Evolutionary conservation across 2,113 vertebrate species (phyloP), one percentile per base, ranked within the genome.

Genomic region (Dinomys branickii): DNA sequence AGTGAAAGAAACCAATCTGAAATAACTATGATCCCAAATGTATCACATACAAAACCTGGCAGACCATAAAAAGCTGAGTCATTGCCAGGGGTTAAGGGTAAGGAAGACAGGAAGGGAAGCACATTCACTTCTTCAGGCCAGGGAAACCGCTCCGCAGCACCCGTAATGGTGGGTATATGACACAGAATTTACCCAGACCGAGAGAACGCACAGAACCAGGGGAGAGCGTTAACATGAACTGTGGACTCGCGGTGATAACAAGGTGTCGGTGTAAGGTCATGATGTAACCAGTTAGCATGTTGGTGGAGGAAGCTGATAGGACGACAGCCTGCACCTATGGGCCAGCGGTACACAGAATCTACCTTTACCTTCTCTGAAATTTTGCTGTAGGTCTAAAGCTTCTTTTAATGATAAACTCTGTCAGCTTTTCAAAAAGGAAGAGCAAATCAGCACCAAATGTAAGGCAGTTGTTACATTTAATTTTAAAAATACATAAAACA

Each of bases 301-400:
- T 30, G n/a, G 22, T 30, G 44, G 16, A 19, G 22, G 63, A 8
- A 1, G 30, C 35, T n/a, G 6, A 28, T 52, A 2, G 20, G 33
- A 24, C 4, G 33, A 3, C 20, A 63, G 2, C 7, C 2, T 54
- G 3, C 0, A 12, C 17, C 52, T 52, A 6, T 8, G 5, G 14
- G 20, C 0, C 26, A 33, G 38, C 11, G 11, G 58, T 41, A 14
- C 19, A 24, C 77, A 3, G 35, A 14, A 26, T 24, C 28, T 30
- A 10, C 33, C 20, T 44, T 2, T 12, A 65, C 20, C 11, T n/a
- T 63, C 44, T 63, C 28, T 47, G 35, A 47, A n/a, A 44, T 10
- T 91, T 85, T 81, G 33, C 61, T 35, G 19, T 61, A 14, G 85
- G 59, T 28, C 24, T 52, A 67, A 71, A 91, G 12, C 13, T 67